These are phyloP conservation scores for Prionailurus viverrinus DNA, from an alignment of 2,113 vertebrate genomes.

Conservation along the genomic window DNA sequence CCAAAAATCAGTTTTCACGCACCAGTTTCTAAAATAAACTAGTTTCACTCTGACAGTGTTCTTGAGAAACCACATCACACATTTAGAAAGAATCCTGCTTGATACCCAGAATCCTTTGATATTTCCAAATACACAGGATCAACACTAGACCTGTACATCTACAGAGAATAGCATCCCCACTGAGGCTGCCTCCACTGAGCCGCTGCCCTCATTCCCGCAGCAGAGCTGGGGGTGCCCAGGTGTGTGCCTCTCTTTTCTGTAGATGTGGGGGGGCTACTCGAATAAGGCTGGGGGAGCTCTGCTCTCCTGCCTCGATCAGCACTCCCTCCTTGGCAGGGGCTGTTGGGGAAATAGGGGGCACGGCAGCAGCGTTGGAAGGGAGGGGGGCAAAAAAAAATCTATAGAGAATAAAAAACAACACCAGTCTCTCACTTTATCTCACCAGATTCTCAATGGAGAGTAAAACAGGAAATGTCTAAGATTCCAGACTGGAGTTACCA, in stretches of 20 bases:
- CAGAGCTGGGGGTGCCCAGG: neutral
- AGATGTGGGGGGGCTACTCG: neutral
- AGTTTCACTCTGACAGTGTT: neutral
- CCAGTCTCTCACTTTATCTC: neutral
- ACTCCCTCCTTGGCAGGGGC: neutral
- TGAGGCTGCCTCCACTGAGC: neutral
- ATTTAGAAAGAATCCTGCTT: slow-evolving; percentile 24
- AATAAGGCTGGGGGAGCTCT: neutral
- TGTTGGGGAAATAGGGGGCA: neutral
- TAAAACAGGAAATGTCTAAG: neutral
- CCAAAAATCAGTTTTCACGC: slow-evolving; percentile 28
- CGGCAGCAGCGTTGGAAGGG: neutral
- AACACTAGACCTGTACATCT: neutral
- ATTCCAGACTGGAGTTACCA: slow-evolving; percentile 33
- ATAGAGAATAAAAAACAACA: neutral
- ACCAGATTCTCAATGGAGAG: slow-evolving; percentile 29
- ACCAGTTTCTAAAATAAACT: slow-evolving; percentile 1
- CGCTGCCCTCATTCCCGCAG: neutral
- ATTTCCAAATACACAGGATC: slow-evolving; percentile 41
- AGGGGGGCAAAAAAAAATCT: neutral
- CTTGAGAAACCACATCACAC: neutral
- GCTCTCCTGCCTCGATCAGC: neutral
- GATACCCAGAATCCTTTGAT: neutral
- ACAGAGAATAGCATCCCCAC: neutral
- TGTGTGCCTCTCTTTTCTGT: neutral